phyloP scores from a whole-genome alignment of 1,140 invertebrate species.

The Orius insidiosus region DNA sequence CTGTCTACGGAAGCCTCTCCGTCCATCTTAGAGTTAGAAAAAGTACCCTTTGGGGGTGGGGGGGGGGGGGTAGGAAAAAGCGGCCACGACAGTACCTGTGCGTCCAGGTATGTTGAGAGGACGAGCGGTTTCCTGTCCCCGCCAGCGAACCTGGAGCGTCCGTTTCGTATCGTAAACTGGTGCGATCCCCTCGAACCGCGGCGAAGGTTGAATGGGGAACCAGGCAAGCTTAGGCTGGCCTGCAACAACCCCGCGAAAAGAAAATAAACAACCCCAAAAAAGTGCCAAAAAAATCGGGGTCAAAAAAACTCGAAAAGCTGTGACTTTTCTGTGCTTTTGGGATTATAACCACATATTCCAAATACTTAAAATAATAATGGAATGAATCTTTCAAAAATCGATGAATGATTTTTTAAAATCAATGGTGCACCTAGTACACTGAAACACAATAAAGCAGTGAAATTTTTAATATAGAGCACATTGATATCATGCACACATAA shows the following conservation, averaged over 20 bases:
- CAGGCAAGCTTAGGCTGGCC: conserved; percentile 89
- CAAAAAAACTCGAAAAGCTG: conserved; percentile 1
- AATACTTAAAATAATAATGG: neutral
- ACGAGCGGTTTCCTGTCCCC: conserved; percentile 85
- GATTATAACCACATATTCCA: too few relatives aligned
- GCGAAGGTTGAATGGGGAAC: conserved; percentile 84
- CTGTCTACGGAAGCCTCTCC: too few relatives aligned
- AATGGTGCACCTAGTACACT: conserved; percentile 14
- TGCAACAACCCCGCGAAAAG: conserved; percentile 30
- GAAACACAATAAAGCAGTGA: conserved; percentile 16
- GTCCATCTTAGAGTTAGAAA: neutral
- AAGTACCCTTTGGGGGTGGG: neutral
- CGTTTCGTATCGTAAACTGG: conserved; percentile 77
- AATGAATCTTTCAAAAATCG: neutral
- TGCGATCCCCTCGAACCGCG: conserved; percentile 77
- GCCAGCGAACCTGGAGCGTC: conserved; percentile 44
- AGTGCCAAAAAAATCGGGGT: too few relatives aligned
- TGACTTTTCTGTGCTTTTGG: neutral
- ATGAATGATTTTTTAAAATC: neutral
- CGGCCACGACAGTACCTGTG: conserved; percentile 27
- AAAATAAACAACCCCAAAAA: conserved; percentile 1
- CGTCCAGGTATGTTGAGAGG: conserved; percentile 84
- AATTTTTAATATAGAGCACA: conserved; percentile 10
- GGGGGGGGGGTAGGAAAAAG: neutral
- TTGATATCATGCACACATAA: conserved; percentile 10